Evolutionary conservation across 1,140 invertebrate genomes (phyloP).

Genomic region (Bombus affinis): DNA sequence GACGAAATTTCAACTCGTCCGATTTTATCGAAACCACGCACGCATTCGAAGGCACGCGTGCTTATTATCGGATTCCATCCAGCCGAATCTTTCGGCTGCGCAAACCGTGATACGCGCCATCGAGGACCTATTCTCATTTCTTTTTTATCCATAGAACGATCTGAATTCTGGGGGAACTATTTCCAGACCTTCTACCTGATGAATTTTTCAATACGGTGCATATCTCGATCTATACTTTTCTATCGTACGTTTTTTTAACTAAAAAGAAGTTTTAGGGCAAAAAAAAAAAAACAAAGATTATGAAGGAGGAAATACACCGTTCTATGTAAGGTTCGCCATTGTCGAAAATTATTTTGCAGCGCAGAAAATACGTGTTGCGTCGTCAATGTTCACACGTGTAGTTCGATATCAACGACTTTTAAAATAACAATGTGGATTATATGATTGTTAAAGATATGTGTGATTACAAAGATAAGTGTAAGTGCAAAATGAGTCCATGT

Average conservation of each 20-base stretch:
- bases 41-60: not conserved
- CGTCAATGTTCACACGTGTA: no score
- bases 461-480: no score
- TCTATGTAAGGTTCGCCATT: no score
- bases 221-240: constrained; percentile 27
- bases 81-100: no score
- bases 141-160: not conserved
- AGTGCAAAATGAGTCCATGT: no score
- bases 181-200: not conserved
- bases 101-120: not conserved
- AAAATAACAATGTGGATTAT: no score
- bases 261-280: not conserved
- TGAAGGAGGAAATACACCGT: not conserved
- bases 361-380: no score
- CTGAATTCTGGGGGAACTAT: not conserved
- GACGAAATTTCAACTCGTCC: constrained; percentile 4
- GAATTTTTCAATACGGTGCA: constrained; percentile 46
- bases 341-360: not conserved
- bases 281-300: not conserved
- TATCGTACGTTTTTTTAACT: constrained; percentile 30
- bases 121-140: not conserved
- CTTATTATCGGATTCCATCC: constrained; percentile 1
- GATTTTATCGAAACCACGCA: not conserved
- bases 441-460: no score
- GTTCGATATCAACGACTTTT: no score